phyloP scores from a whole-genome alignment of 2,888 invertebrate species.

The Drosophila acutilabella region DNA sequence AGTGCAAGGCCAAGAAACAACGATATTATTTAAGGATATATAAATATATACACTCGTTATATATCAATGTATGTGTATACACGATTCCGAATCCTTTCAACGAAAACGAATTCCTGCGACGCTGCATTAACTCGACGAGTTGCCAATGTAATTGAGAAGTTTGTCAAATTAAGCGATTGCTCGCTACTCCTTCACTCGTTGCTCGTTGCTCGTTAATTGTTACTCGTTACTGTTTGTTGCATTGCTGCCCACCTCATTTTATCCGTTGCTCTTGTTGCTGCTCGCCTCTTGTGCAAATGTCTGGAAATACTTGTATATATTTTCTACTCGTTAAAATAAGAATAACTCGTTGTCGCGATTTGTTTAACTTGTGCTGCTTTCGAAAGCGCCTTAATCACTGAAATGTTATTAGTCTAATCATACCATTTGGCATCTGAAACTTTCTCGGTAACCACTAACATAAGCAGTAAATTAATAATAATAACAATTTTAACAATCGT shows the following conservation, averaged over 20 bases:
- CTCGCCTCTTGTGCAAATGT: slow-evolving; percentile 58
- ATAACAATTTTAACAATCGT: slow-evolving; percentile 28
- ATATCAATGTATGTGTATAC: slow-evolving; percentile 7
- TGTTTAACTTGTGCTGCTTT: slow-evolving; percentile 59
- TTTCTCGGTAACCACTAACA: slow-evolving; percentile 32
- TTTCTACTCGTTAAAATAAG: slow-evolving; percentile 1
- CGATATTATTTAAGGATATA: slow-evolving; percentile 49
- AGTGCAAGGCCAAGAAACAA: slow-evolving; percentile 54
- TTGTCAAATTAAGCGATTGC: slow-evolving; percentile 28
- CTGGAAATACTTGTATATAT: slow-evolving; percentile 19
- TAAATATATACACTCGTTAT: slow-evolving; percentile 27
- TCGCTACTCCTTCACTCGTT: slow-evolving; percentile 25
- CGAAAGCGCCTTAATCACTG: slow-evolving; percentile 30
- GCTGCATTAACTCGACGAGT: slow-evolving; percentile 45
- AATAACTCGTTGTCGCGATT: slow-evolving; percentile 20
- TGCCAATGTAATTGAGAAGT: slow-evolving; percentile 67
- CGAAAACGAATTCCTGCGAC: slow-evolving; percentile 51
- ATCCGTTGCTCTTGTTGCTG: slow-evolving; percentile 54
- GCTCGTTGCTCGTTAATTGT: slow-evolving; percentile 25
- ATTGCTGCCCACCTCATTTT: slow-evolving; percentile 37
- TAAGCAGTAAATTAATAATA: slow-evolving; percentile 9
- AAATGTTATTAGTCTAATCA: slow-evolving; percentile 26
- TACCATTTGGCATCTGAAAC: slow-evolving; percentile 28
- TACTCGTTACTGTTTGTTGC: slow-evolving; percentile 45
- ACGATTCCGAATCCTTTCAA: slow-evolving; percentile 46